Evolutionary conservation across 2,888 invertebrate species (phyloP).

Genomic region (Mesodorylaimus sp.): DNA sequence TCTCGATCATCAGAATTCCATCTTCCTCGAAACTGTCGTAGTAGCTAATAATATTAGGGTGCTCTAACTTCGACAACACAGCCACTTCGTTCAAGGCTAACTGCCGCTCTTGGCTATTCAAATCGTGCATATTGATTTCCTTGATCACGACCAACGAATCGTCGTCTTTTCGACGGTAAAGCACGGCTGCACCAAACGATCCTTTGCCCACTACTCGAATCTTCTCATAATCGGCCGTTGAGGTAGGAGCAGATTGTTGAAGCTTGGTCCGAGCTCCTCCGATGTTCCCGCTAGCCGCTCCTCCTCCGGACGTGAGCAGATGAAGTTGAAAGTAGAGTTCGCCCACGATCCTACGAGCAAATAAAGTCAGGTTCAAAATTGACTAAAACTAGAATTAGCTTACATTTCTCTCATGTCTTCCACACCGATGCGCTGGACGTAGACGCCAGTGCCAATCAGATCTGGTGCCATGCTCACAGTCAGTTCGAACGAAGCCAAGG

Average conservation of each 20-base stretch:
- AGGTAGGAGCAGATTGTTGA: conserved; percentile 21
- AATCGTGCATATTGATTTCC: conserved; percentile 50
- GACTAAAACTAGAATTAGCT: neutral
- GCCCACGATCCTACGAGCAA: conserved; percentile 21
- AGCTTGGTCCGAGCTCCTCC: conserved; percentile 27
- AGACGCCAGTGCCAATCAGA: conserved; percentile 13
- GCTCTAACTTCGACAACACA: conserved; percentile 49
- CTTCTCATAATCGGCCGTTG: conserved; percentile 42
- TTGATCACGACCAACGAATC: conserved; percentile 50
- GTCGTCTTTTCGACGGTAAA: conserved; percentile 46
- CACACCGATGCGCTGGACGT: conserved; percentile 12
- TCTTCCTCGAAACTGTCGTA: conserved; percentile 53
- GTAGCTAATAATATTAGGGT: conserved; percentile 55
- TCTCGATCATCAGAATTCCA: conserved; percentile 51
- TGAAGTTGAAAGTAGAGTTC: conserved; percentile 30
- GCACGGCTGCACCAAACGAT: conserved; percentile 51
- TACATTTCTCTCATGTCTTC: too few relatives aligned
- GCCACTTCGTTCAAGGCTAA: conserved; percentile 46
- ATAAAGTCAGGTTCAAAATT: conserved; percentile 6
- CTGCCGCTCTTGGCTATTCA: conserved; percentile 47
- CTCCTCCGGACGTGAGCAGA: too few relatives aligned
- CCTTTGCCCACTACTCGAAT: conserved; percentile 46
- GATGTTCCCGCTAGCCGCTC: too few relatives aligned
- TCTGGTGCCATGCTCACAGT: conserved; percentile 15
- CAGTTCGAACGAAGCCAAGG: conserved; percentile 11